Base-by-base conservation (phyloP, 2,113 vertebrate genomes). In the Formicarius rufipectus region DNA sequence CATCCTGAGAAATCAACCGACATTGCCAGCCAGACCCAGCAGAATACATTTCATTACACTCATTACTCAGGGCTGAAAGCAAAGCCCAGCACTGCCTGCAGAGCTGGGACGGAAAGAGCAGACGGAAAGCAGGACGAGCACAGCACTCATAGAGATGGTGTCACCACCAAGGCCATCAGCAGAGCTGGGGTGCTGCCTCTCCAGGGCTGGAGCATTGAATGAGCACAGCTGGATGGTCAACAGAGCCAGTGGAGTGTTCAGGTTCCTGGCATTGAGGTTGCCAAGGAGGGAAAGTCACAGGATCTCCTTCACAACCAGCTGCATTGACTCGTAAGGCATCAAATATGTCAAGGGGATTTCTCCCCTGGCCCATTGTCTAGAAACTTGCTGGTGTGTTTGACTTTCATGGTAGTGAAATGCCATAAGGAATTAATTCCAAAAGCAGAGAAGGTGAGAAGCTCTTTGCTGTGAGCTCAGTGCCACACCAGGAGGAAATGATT, bases 161-260 rank as follows among this genome's bases (percentile, higher is more conserved):
- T 25, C 85, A 52, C 49, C 19, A 2, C 55, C 56, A 13, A 7
- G 58, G 63, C 28, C 9, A 42, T 5, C 31, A 28, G 31, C 55
- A 68, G 82, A 52, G 47, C 87, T 24, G 47, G 33, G 82, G 37
- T 47, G 6, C 35, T 28, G 40, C 64, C n/a, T 24, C 67, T 71
- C 37, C 78, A 7, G 67, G 56, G 82, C 63, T 44, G 71, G 5
- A 42, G 53, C 21, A 0, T 16, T 6, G 31, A 50, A 11, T 16
- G 35, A 19, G 33, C 0, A 0, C 2, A 27, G 25, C 55, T 0
- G 0, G 13, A 28, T 9, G 58, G 77, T 0, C 1, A 2, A 9
- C 55, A 12, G 75, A 82, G 80, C 25, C 18, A 2, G 45, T 3
- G 2, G 23, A 27, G n/a, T 0, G 7, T 31, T 68, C 6, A 2